A percentile compares a stretch with the other conserved stretches of the same genome.
Evolutionary conservation across 1,140 invertebrate species (phyloP).

Genomic region (Pollicipes pollicipes): DNA sequence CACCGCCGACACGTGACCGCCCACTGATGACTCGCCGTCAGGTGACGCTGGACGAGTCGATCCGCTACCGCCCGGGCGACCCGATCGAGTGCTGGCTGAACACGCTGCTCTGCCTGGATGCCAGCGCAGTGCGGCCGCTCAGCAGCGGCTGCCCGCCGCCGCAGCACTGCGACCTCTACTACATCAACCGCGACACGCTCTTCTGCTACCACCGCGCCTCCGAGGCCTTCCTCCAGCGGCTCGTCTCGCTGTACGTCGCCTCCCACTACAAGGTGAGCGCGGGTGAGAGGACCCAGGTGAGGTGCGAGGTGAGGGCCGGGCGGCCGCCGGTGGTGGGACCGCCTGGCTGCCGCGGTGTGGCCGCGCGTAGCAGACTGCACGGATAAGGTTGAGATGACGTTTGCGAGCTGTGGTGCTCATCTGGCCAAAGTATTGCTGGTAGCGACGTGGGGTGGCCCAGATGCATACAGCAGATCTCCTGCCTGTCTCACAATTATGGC

Average conservation of each 20-base stretch:
- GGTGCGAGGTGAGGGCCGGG: slow-evolving; percentile 95
- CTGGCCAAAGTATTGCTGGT: no score
- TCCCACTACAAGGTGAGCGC: slow-evolving; percentile 97
- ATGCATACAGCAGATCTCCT: no score
- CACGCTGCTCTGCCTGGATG: slow-evolving; percentile 77
- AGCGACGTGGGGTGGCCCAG: no score
- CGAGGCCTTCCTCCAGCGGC: slow-evolving; percentile 76
- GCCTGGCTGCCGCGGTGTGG: slow-evolving; percentile 41
- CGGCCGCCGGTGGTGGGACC: slow-evolving; percentile 88
- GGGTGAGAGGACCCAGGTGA: slow-evolving; percentile 96
- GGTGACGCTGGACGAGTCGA: slow-evolving; percentile 77
- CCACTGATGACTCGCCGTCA: no score
- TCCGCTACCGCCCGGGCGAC: slow-evolving; percentile 79
- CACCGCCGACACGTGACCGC: no score
- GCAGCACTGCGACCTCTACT: slow-evolving; percentile 72
- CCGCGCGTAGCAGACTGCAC: no score
- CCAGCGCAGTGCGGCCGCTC: slow-evolving; percentile 35
- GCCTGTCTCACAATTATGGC: no score
- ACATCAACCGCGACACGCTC: slow-evolving; percentile 80
- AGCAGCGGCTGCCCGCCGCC: slow-evolving; percentile 69
- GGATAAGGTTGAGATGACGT: no score
- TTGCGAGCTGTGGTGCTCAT: no score
- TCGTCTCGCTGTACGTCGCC: slow-evolving; percentile 85
- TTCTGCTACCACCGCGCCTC: slow-evolving; percentile 82
- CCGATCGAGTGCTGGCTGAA: slow-evolving; percentile 81